Percentiles rank a stretch among this genome's conserved stretches.
Evolutionary conservation across 2,888 invertebrate species (phyloP).

Genomic region (Brachylomia viminalis): DNA sequence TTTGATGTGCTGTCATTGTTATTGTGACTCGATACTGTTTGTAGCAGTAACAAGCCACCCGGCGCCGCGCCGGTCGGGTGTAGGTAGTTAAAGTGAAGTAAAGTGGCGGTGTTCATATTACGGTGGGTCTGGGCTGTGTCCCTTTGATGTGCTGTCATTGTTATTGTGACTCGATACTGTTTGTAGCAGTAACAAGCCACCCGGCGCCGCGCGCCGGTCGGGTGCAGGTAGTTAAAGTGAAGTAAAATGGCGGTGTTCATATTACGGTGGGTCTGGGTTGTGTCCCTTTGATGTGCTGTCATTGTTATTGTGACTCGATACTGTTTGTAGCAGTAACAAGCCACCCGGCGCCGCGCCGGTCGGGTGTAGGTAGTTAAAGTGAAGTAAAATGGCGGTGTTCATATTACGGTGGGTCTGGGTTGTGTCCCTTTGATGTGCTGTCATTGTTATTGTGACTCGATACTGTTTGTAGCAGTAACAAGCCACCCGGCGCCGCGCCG

Average conservation of each 20-base stretch:
- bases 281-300: constrained; percentile 40
- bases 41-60: constrained; percentile 37
- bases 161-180: constrained; percentile 35
- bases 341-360: constrained; percentile 28
- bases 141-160: constrained; percentile 46
- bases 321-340: constrained; percentile 32
- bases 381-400: constrained; percentile 31
- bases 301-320: constrained; percentile 41
- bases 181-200: constrained; percentile 36
- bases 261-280: background rate
- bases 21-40: constrained; percentile 33
- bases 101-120: constrained; percentile 29
- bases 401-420: background rate
- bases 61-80: constrained; percentile 10
- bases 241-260: constrained; percentile 27
- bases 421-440: constrained; percentile 39
- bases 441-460: constrained; percentile 39
- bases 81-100: constrained; percentile 4
- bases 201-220: constrained; percentile 21
- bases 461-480: constrained; percentile 32
- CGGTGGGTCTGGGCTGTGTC: background rate
- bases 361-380: background rate
- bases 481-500: constrained; percentile 34
- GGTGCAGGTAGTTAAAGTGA: background rate
- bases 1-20: constrained; percentile 45